Conservation (phyloP, 2,888 invertebrate genomes). For the Ectemnius continuus region DNA sequence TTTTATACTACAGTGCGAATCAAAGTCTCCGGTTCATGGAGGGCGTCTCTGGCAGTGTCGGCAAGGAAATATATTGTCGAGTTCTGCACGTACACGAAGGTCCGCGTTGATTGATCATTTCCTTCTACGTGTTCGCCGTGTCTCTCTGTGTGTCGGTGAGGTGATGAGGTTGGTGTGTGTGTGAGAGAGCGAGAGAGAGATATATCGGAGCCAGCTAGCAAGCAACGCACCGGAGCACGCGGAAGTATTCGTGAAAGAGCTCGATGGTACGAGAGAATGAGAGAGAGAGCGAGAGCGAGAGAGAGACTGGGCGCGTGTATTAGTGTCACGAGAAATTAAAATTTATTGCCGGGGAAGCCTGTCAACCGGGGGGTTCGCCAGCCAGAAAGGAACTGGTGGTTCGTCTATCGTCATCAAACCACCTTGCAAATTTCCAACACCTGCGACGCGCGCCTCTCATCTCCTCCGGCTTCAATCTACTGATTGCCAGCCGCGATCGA, state of each 20-base stretch:
- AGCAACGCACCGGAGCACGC: no score
- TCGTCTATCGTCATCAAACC: not conserved
- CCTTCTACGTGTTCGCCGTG: constrained; percentile 59
- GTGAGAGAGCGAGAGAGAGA: not conserved
- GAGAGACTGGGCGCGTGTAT: constrained; percentile 40
- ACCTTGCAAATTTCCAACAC: constrained; percentile 1
- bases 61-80: constrained; percentile 50
- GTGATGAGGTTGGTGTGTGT: constrained; percentile 14
- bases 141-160: constrained; percentile 27
- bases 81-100: constrained; percentile 55
- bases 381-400: constrained; percentile 5
- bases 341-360: constrained; percentile 42
- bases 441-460: not conserved
- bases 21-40: not conserved
- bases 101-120: constrained; percentile 63
- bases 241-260: not conserved
- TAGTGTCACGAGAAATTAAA: constrained; percentile 47
- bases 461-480: not conserved
- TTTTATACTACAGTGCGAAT: not conserved
- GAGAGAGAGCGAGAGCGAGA: constrained; percentile 48
- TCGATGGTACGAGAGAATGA: constrained; percentile 31
- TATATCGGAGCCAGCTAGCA: not conserved
- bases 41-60: constrained; percentile 27
- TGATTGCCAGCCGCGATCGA: not conserved
- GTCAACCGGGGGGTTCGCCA: constrained; percentile 7